These are phyloP conservation scores for Muscidifurax raptorellus DNA, from an alignment of 1,140 invertebrate genomes.

Conservation along the genomic window DNA sequence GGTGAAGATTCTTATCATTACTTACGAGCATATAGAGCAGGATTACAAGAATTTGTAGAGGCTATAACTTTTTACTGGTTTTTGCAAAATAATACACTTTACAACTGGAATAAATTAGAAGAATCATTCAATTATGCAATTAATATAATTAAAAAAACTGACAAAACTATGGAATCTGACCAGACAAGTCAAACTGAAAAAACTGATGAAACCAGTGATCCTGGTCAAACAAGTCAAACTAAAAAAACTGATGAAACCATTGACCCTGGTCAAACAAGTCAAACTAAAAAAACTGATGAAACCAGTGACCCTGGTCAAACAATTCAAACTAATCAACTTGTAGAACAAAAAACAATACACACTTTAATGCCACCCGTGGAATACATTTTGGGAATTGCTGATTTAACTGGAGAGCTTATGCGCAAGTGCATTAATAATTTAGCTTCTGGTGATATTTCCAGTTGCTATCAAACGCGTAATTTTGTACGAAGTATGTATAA, in stretches of 20 bases:
- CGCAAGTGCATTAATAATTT: constrained; percentile 90
- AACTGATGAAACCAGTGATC: background rate
- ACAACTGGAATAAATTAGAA: constrained; percentile 74
- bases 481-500: constrained; percentile 85
- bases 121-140: constrained; percentile 68
- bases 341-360: constrained; percentile 53
- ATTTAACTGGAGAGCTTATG: constrained; percentile 94
- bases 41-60: constrained; percentile 93
- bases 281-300: background rate
- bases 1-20: constrained; percentile 85
- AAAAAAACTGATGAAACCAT: background rate
- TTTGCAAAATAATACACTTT: constrained; percentile 72
- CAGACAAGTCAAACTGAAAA: background rate
- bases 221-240: background rate
- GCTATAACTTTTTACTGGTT: constrained; percentile 87
- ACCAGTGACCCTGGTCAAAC: background rate
- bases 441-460: constrained; percentile 84
- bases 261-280: background rate
- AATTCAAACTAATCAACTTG: constrained; percentile 34
- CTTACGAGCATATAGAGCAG: constrained; percentile 83
- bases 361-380: constrained; percentile 79
- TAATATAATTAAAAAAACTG: constrained; percentile 6
- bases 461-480: constrained; percentile 84
- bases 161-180: background rate
- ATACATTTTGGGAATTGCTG: constrained; percentile 90